phyloP scores from a whole-genome alignment of 2,888 invertebrate genomes.

The Nomada flava region DNA sequence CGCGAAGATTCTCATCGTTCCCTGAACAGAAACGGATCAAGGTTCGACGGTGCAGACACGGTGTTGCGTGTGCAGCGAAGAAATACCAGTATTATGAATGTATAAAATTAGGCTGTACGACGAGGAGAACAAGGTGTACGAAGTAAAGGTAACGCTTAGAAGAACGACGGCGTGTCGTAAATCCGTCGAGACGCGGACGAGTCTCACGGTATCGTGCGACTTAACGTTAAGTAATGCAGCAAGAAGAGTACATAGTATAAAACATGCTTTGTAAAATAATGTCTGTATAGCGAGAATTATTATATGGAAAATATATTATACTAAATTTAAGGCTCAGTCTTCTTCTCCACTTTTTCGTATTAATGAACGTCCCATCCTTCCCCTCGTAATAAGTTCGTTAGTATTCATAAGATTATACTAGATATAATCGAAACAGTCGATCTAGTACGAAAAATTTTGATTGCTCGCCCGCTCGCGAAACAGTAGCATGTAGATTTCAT shows the following conservation, averaged over 20 bases:
- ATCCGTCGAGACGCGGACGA: slow-evolving; percentile 38
- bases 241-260: slow-evolving; percentile 74
- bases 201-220: slow-evolving; percentile 65
- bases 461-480: slow-evolving; percentile 27
- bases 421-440: slow-evolving; percentile 26
- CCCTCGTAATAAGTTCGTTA: slow-evolving; percentile 36
- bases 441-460: slow-evolving; percentile 25
- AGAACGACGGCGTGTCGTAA: slow-evolving; percentile 27
- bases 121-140: slow-evolving; percentile 23
- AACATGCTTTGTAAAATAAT: slow-evolving; percentile 84
- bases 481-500: slow-evolving; percentile 25
- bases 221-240: slow-evolving; percentile 77
- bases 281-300: slow-evolving; percentile 84
- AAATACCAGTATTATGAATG: slow-evolving; percentile 84
- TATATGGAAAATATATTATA: slow-evolving; percentile 85
- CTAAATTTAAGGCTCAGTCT: slow-evolving; percentile 79
- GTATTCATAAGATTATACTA: slow-evolving; percentile 9
- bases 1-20: not conserved
- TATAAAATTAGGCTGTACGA: slow-evolving; percentile 78
- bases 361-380: not conserved
- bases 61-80: slow-evolving; percentile 73
- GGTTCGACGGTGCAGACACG: slow-evolving; percentile 67
- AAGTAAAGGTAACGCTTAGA: slow-evolving; percentile 21
- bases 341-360: not conserved
- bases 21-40: not conserved